Conservation (phyloP, 2,797 vertebrate genomes). For the Onychomys torridus region DNA sequence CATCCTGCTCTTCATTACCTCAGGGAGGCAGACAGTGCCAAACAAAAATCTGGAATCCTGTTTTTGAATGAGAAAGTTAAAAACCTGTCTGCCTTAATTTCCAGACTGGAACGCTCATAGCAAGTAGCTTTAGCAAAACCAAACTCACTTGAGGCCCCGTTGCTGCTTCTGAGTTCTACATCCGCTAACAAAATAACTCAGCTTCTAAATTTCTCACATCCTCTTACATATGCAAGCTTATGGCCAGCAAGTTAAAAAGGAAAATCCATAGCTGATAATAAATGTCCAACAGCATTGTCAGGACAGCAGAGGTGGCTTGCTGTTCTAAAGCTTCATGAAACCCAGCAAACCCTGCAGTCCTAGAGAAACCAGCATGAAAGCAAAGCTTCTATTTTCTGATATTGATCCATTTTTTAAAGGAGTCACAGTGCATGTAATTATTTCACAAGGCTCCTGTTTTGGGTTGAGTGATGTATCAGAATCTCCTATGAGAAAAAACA, state of each 20-base stretch:
- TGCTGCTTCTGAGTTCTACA: background rate
- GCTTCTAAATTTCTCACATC: background rate
- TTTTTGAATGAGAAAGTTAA: slow-evolving; percentile 37
- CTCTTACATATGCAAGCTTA: background rate
- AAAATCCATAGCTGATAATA: background rate
- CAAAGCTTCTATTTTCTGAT: background rate
- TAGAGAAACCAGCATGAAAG: background rate
- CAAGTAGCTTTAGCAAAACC: background rate
- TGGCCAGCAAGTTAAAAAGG: background rate
- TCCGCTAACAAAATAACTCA: background rate
- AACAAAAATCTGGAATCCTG: background rate
- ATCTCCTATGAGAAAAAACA: background rate
- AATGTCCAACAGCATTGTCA: background rate
- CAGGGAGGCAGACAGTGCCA: background rate
- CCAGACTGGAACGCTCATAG: background rate
- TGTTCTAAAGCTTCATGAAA: background rate
- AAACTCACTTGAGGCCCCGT: background rate
- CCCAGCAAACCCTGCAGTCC: background rate
- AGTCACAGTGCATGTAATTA: slow-evolving; percentile 10
- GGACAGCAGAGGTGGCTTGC: background rate
- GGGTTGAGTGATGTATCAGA: background rate
- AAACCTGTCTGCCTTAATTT: slow-evolving; percentile 29
- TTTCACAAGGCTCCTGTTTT: background rate
- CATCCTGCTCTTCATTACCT: background rate
- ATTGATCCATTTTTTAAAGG: background rate